Evolutionary conservation across 2,113 vertebrate species (phyloP), one percentile per base, ranked within the genome.

Genomic region (Coptodon rendalli): DNA sequence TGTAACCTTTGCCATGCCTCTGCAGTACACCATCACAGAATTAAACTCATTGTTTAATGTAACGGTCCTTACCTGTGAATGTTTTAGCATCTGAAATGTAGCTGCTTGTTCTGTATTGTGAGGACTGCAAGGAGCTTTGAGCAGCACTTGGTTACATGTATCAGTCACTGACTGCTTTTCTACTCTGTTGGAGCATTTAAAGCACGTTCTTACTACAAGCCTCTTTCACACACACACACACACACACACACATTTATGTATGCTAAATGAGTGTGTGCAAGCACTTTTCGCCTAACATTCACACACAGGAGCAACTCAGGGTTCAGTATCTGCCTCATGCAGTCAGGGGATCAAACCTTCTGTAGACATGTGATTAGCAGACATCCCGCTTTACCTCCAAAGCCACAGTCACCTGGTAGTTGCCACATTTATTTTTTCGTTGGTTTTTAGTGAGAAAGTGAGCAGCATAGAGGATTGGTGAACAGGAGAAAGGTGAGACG

Each of bases 121-220:
- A 71, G 38, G 66, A 43, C 38, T 63, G 9, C 6, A 22, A 40
- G 4, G 63, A 68, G 7, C 66, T 43, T 43, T 71, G 38, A 78
- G 14, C 16, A 88, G 80, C 83, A 86, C 83, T 80, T 85, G 50
- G 82, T 82, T 11, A 19, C 24, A 88, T 89, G 50, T 87, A 84
- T 88, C 53, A 91, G 86, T 91, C 57, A 87, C 10, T 7, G 61
- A 36, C 17, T 38, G 61, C 61, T 66, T 66, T 66, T 66, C 61
- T 66, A 66, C 61, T 66, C 4, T 66, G 38, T 13, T 38, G 6
- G 19, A 38, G 34, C 29, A 34, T 19, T 34, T 34, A 34, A 63
- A 34, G 29, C 19, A 68, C 34, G 38, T 68, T 68, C 61, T 68
- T 68, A 13, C 61, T 68, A 38, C 61, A 68, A 68, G 61, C 34